Conservation (phyloP, 2,797 vertebrate genomes). For the Falco columbarius region DNA sequence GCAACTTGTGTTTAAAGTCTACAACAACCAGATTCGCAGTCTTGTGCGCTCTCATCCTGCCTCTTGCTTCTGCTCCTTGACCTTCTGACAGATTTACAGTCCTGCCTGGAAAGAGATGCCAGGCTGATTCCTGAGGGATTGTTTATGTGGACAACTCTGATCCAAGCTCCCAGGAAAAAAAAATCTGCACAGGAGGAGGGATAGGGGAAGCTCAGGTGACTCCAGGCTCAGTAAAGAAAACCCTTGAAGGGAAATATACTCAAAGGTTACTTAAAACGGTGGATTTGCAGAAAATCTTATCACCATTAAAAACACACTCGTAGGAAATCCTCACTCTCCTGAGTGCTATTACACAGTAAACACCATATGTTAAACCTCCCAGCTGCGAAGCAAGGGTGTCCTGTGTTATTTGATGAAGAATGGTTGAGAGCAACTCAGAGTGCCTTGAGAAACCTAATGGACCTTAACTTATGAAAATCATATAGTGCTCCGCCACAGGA, state of each 20-base stretch:
- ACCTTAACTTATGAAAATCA: background rate
- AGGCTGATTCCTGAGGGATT: background rate
- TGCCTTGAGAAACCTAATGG: background rate
- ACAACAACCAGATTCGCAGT: background rate
- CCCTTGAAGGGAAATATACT: background rate
- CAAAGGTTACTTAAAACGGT: background rate
- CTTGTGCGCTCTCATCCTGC: background rate
- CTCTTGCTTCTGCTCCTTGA: background rate
- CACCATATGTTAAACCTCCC: background rate
- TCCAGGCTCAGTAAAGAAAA: background rate
- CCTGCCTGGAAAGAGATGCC: background rate
- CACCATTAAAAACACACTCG: background rate
- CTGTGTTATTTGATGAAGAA: background rate
- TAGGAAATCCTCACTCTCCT: background rate
- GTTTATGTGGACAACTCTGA: background rate
- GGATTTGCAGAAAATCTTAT: background rate
- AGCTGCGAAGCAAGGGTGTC: background rate
- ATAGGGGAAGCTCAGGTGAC: background rate
- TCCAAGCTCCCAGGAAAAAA: background rate
- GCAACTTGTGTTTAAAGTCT: background rate
- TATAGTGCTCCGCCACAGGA: background rate
- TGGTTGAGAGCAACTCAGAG: background rate
- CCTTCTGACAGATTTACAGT: background rate
- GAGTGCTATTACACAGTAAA: background rate
- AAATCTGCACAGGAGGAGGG: background rate